Conservation (phyloP, 2,888 invertebrate species). For the Nysson spinosus region DNA sequence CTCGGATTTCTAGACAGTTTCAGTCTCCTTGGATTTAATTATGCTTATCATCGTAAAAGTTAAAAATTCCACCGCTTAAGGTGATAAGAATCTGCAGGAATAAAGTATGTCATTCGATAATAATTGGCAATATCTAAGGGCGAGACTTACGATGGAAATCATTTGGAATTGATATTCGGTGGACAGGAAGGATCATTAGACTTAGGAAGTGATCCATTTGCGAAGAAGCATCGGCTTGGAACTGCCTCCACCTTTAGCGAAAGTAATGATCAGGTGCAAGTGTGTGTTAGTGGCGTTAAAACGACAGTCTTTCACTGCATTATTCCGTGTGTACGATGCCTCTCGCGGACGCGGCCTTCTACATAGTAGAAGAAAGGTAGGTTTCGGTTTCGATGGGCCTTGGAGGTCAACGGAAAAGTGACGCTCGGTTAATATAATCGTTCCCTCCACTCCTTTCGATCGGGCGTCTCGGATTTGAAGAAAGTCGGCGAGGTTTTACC, state of each 20-base stretch:
- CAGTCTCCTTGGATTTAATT: no score
- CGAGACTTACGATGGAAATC: not conserved
- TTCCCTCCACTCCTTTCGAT: constrained; percentile 45
- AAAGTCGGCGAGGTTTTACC: constrained; percentile 46
- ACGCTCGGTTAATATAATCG: constrained; percentile 49
- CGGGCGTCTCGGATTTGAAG: constrained; percentile 49
- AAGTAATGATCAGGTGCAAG: constrained; percentile 45
- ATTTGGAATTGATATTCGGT: constrained; percentile 18
- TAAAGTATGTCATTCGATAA: no score
- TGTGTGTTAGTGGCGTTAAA: constrained; percentile 6
- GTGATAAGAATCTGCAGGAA: no score
- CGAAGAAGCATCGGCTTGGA: constrained; percentile 40
- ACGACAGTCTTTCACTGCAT: constrained; percentile 55
- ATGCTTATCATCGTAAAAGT: not conserved
- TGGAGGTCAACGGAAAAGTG: constrained; percentile 61
- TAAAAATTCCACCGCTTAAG: not conserved
- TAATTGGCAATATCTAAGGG: no score
- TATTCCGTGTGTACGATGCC: constrained; percentile 19
- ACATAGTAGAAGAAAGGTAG: constrained; percentile 46
- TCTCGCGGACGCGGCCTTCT: constrained; percentile 44
- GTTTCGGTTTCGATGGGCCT: constrained; percentile 64
- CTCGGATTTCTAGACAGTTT: no score
- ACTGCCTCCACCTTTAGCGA: constrained; percentile 46
- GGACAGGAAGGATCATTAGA: constrained; percentile 29
- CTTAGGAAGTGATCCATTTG: constrained; percentile 45